Evolutionary conservation across 1,140 invertebrate genomes (phyloP).

Genomic region (Mya arenaria): DNA sequence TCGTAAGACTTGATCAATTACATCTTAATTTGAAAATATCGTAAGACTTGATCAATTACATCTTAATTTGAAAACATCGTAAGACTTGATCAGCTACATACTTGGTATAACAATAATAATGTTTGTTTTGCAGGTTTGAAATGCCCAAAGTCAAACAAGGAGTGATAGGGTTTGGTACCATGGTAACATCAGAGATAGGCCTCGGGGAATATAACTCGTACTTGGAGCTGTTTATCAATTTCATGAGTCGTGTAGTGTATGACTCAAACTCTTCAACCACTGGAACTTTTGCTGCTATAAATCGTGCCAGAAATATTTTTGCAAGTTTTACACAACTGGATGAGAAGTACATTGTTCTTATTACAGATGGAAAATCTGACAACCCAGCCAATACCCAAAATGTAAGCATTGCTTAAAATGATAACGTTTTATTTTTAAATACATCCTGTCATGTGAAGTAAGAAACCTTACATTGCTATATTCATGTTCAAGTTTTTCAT

Average conservation of each 20-base stretch:
- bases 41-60: too few species aligned
- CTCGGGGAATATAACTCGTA: not conserved
- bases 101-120: too few species aligned
- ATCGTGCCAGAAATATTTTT: not conserved
- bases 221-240: conserved; percentile 3
- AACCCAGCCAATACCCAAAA: not conserved
- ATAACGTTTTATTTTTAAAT: too few species aligned
- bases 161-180: conserved; percentile 1
- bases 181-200: not conserved
- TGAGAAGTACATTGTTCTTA: not conserved
- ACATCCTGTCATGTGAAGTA: too few species aligned
- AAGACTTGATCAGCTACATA: too few species aligned
- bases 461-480: too few species aligned
- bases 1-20: too few species aligned
- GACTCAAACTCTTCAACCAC: not conserved
- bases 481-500: too few species aligned
- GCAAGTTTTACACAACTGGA: not conserved
- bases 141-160: conserved; percentile 6
- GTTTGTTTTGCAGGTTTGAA: conserved; percentile 4
- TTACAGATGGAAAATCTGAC: conserved; percentile 29
- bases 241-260: not conserved
- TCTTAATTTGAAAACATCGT: too few species aligned
- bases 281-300: not conserved
- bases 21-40: too few species aligned
- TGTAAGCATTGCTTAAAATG: too few species aligned